Conservation (phyloP, 2,113 vertebrate genomes). For the Aphyosemion australe region DNA sequence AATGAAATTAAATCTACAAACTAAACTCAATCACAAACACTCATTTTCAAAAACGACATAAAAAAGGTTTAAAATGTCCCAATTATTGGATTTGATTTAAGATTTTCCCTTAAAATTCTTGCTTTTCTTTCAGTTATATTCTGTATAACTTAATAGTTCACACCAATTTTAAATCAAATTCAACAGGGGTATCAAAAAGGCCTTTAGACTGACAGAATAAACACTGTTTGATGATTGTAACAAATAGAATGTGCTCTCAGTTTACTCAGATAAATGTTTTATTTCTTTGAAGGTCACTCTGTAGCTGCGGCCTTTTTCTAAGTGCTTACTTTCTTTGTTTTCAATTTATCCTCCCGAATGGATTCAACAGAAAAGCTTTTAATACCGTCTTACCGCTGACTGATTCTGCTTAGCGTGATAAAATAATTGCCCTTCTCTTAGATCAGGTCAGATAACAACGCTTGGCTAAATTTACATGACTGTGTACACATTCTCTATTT, state of each 20-base stretch:
- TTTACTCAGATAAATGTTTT: slow-evolving; percentile 1
- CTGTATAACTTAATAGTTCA: too few species aligned
- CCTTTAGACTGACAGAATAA: neutral
- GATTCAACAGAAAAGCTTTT: neutral
- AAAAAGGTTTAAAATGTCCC: too few species aligned
- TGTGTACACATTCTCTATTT: neutral
- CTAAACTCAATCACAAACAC: too few species aligned
- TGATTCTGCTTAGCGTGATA: neutral
- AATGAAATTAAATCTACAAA: too few species aligned
- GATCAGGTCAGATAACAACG: neutral
- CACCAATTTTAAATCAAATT: neutral
- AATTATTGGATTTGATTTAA: too few species aligned
- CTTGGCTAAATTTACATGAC: neutral
- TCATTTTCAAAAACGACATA: too few species aligned
- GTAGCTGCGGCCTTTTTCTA: neutral
- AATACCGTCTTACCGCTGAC: neutral
- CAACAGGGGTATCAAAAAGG: too few species aligned
- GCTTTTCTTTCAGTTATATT: too few species aligned
- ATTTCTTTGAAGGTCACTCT: neutral
- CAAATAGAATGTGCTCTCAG: too few species aligned
- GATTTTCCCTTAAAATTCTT: too few species aligned
- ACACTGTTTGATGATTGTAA: neutral
- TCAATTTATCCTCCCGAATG: neutral
- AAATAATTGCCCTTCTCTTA: neutral
- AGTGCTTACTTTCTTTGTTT: neutral